Conservation (phyloP, 2,797 vertebrate species). For the Danio choprae region DNA sequence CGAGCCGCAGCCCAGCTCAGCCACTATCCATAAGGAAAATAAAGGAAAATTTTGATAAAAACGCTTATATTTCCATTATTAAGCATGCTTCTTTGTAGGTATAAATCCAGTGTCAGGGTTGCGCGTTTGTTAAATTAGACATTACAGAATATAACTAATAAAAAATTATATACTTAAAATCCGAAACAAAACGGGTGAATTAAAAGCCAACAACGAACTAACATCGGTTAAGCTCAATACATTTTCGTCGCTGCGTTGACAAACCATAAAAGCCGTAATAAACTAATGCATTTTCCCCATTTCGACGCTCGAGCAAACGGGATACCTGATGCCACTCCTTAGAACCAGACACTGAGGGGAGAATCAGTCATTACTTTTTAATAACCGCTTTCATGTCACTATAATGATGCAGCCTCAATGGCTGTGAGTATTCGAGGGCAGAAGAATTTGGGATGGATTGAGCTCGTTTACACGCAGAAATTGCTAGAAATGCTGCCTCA, state of each 20-base stretch:
- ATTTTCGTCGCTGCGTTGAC: not conserved
- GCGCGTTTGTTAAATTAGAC: not conserved
- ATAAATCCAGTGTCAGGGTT: not conserved
- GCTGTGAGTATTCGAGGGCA: not conserved
- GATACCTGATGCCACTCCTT: conserved; percentile 58
- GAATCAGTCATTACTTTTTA: conserved; percentile 48
- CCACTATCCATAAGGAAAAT: conserved; percentile 9
- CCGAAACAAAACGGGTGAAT: not conserved
- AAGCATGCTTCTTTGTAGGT: not conserved
- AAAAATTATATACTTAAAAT: not conserved
- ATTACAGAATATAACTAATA: not conserved
- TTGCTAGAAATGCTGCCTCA: conserved; percentile 33
- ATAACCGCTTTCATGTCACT: conserved; percentile 31
- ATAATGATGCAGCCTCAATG: not conserved
- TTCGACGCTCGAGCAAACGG: conserved; percentile 26
- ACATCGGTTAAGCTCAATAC: not conserved
- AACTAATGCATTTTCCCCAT: not conserved
- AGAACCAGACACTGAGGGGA: conserved; percentile 23
- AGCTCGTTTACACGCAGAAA: not conserved
- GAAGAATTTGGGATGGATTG: not conserved
- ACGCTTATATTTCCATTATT: not conserved
- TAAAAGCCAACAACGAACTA: not conserved
- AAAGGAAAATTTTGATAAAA: not conserved
- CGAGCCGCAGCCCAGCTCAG: conserved; percentile 39
- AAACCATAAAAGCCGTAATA: not conserved